Percentiles rank a stretch among this genome's conserved stretches.
Evolutionary conservation across 2,113 vertebrate genomes (phyloP).

Genomic region (Pristiophorus japonicus): DNA sequence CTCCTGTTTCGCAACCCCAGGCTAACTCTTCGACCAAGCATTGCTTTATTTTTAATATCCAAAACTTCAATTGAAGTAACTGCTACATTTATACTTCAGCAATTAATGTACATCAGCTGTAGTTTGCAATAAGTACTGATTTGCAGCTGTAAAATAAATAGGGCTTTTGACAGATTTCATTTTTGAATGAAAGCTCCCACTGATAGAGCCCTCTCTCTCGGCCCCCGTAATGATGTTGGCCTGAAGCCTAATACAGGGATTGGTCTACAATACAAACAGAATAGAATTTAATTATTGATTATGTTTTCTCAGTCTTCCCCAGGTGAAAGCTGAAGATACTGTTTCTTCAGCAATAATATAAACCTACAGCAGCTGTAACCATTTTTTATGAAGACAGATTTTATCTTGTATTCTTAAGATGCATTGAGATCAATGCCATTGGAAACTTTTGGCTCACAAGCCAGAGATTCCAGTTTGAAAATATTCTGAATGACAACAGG

Average conservation of each 20-base stretch:
- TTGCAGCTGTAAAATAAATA: conserved; percentile 11
- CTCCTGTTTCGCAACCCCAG: not conserved
- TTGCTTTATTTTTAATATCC: not conserved
- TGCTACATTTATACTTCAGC: not conserved
- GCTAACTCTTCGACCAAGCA: not conserved
- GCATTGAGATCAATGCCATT: not conserved
- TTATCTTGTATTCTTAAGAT: not conserved
- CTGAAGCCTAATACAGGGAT: conserved; percentile 6
- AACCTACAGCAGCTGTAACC: not conserved
- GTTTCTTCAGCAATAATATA: conserved; percentile 10
- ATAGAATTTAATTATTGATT: conserved; percentile 25
- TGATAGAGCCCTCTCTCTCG: not conserved
- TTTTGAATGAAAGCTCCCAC: not conserved
- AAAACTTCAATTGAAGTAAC: not conserved
- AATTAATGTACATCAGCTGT: not conserved
- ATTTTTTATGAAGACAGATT: not conserved
- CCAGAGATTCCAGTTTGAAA: not conserved
- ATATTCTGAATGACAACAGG: not conserved
- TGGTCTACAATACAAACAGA: conserved; percentile 2
- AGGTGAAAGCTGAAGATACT: conserved; percentile 6
- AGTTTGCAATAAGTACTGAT: not conserved
- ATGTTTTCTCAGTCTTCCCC: conserved; percentile 2
- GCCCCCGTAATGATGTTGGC: not conserved
- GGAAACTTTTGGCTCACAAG: not conserved
- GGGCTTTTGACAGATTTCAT: conserved; percentile 9